phyloP scores from a whole-genome alignment of 2,797 vertebrate species.

The Eulemur coronatus region DNA sequence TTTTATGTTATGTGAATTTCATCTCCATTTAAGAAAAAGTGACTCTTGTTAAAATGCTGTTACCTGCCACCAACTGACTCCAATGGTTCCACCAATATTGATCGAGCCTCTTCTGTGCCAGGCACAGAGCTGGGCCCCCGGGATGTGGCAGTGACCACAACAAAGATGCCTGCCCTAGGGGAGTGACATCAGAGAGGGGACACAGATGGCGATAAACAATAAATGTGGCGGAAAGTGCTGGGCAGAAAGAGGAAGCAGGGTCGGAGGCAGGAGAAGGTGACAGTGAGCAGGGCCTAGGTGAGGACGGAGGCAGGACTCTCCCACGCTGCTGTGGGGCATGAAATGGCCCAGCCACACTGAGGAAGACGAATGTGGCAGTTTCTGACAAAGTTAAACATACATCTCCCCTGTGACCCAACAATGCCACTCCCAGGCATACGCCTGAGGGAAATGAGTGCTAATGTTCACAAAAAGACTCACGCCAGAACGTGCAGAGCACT shows the following conservation, averaged over 20 bases:
- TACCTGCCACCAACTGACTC: not conserved
- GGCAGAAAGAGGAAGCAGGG: not conserved
- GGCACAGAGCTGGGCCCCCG: not conserved
- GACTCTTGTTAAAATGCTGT: not conserved
- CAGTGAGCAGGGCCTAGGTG: not conserved
- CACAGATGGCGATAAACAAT: too few relatives aligned
- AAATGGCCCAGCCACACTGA: not conserved
- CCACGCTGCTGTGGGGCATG: accelerated
- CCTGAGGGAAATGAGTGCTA: not conserved
- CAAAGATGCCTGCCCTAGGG: not conserved
- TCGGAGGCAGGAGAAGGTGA: not conserved
- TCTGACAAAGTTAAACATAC: not conserved
- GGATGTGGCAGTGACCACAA: not conserved
- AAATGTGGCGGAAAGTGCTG: not conserved
- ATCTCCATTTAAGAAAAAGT: accelerated
- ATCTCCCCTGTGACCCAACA: accelerated
- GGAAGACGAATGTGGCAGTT: not conserved
- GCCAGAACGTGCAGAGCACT: not conserved
- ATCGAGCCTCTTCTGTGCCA: not conserved
- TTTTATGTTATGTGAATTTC: not conserved
- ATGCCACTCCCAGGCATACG: not conserved
- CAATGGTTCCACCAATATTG: accelerated
- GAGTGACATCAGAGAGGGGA: not conserved
- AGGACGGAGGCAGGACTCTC: not conserved
- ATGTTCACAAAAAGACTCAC: not conserved